Base-by-base conservation (phyloP, 2,113 vertebrate genomes). In the Egretta garzetta region DNA sequence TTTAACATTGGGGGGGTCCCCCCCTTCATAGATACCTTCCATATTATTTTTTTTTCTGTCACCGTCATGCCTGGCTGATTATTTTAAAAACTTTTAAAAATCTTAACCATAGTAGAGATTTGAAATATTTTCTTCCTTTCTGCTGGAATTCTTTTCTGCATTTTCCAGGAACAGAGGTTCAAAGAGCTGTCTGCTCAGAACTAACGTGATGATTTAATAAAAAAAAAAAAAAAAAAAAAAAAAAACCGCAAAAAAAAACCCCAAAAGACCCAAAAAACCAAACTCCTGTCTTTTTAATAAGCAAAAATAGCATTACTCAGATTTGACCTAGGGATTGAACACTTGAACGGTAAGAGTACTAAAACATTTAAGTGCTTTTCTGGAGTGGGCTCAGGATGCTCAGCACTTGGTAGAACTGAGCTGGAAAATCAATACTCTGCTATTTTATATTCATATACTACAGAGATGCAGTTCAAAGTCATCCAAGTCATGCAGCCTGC, bases 301-400 rank as follows among this genome's bases (percentile, higher is more conserved):
- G 53, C n/a, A 89, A 53, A 90, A 87, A 56, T 59, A 67, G 58
- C 12, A 6, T 53, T 64, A 43, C 23, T 80, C 45, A 52, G 33
- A 35, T 86, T 68, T 86, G 64, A 86, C 45, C 16, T 75, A 13
- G 3, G 17, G 50, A 39, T 55, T 72, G 41, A 83, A 66, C 14
- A 35, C 5, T 79, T 70, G 53, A 90, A 28, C 32, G 73, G 60
- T 27, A 86, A 33, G n/a, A 64, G 64, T 60, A 55, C 70, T 41
- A 82, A 93, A 80, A 94, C 1, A 1, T 80, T 58, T 82, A 94
- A 95, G 92, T 93, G 95, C 75, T 92, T 88, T 93, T 66, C 93
- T 96, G 97, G 93, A 96, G 45, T 41, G 35, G 67, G 32, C 59
- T 96, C 83, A 80, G 79, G 26, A 60, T 64, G 67, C 62, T 66